Evolutionary conservation across 2,113 vertebrate species (phyloP).

Genomic region (Odobenus rosmarus): DNA sequence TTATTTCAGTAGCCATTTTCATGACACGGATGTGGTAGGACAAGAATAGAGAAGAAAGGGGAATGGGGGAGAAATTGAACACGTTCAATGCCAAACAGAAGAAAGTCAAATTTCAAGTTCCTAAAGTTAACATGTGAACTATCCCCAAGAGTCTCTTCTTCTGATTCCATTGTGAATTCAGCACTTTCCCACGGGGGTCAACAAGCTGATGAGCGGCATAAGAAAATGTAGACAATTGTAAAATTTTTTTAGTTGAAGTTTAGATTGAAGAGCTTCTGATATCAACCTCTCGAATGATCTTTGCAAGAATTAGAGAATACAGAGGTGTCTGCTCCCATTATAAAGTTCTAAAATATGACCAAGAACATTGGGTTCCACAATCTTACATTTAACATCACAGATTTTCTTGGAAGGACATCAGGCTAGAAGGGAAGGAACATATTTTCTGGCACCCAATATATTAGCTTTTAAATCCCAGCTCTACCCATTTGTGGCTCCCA

Average conservation of each 20-base stretch:
- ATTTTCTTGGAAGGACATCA: not conserved
- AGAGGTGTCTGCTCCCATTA: not conserved
- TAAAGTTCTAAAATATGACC: not conserved
- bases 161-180: not conserved
- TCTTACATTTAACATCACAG: not conserved
- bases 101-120: conserved; percentile 9
- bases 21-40: conserved; percentile 42
- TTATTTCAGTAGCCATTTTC: conserved; percentile 71
- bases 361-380: not conserved
- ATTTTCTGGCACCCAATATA: not conserved
- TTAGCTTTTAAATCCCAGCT: not conserved
- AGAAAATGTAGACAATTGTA: not conserved
- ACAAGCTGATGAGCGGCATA: not conserved
- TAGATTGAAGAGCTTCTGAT: not conserved
- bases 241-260: not conserved
- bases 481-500: not conserved
- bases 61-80: not conserved
- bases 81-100: not conserved
- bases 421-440: not conserved
- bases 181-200: not conserved
- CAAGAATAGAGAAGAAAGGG: conserved; percentile 51
- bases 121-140: not conserved
- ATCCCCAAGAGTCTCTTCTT: not conserved
- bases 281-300: not conserved
- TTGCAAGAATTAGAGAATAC: not conserved